Evolutionary conservation across 2,113 vertebrate species (phyloP).

Genomic region (Asarcornis scutulata): DNA sequence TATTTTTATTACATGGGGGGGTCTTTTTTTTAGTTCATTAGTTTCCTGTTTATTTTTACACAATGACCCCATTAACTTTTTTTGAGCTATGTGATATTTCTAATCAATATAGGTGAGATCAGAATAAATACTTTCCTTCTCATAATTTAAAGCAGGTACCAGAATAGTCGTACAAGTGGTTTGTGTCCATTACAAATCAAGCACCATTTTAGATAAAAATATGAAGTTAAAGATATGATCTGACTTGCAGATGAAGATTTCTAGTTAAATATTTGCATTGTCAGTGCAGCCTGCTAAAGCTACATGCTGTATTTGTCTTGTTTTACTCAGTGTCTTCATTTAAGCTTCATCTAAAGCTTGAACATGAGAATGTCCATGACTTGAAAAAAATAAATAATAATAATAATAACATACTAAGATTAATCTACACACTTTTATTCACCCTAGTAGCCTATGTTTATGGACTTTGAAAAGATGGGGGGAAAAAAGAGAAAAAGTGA

Average conservation of each 20-base stretch:
- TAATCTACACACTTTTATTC: neutral
- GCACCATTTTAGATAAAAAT: neutral
- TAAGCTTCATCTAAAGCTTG: neutral
- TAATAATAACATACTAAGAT: neutral
- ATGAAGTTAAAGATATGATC: neutral
- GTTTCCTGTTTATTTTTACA: neutral
- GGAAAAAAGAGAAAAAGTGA: no score
- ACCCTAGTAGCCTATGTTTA: neutral
- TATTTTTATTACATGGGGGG: neutral
- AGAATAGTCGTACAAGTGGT: neutral
- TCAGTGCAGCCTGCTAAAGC: neutral
- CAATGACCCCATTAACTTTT: neutral
- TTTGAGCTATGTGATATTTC: neutral
- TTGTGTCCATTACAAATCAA: neutral
- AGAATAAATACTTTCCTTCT: neutral
- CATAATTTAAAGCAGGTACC: neutral
- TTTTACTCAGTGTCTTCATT: neutral
- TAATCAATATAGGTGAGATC: neutral
- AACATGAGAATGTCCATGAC: neutral
- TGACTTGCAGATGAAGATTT: neutral
- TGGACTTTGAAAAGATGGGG: neutral
- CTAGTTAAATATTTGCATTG: neutral
- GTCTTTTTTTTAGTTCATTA: neutral
- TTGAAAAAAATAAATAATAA: neutral
- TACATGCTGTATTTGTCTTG: neutral